These are phyloP conservation scores for Noturus placidus DNA, from an alignment of 2,113 vertebrate species.

Conservation along the genomic window DNA sequence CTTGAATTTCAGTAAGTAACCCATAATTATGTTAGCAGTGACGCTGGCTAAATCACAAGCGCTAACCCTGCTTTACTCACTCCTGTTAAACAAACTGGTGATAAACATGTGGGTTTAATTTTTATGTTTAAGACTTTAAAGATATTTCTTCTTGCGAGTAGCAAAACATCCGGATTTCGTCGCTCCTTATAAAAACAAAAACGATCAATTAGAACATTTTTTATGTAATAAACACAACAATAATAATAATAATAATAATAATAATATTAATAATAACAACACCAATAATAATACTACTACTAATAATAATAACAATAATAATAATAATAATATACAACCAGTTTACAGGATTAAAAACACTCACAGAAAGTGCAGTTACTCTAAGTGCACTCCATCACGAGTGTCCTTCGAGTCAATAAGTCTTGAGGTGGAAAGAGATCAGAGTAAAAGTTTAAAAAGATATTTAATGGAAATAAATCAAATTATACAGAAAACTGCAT, in stretches of 20 bases:
- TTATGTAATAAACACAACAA: not conserved
- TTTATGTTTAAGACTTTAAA: not conserved
- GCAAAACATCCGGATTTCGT: not conserved
- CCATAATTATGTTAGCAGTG: not conserved
- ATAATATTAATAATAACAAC: not conserved
- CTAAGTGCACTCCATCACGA: constrained; percentile 66
- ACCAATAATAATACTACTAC: not conserved
- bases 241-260: not conserved
- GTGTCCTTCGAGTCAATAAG: constrained; percentile 60
- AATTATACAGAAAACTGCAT: not conserved
- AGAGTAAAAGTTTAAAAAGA: not conserved
- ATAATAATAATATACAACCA: not conserved
- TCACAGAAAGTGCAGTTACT: constrained; percentile 51
- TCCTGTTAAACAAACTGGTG: not conserved
- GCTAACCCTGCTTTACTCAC: not conserved
- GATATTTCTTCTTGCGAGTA: not conserved
- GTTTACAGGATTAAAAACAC: not conserved
- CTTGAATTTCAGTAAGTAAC: not conserved
- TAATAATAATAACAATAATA: not conserved
- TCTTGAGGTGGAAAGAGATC: constrained; percentile 47
- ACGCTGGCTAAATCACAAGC: not conserved
- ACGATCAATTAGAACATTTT: not conserved
- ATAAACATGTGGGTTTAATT: not conserved
- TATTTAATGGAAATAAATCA: not conserved
- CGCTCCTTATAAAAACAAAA: not conserved